Evolutionary conservation across 2,797 vertebrate species (phyloP).

Genomic region (Anabacerthia variegaticeps): DNA sequence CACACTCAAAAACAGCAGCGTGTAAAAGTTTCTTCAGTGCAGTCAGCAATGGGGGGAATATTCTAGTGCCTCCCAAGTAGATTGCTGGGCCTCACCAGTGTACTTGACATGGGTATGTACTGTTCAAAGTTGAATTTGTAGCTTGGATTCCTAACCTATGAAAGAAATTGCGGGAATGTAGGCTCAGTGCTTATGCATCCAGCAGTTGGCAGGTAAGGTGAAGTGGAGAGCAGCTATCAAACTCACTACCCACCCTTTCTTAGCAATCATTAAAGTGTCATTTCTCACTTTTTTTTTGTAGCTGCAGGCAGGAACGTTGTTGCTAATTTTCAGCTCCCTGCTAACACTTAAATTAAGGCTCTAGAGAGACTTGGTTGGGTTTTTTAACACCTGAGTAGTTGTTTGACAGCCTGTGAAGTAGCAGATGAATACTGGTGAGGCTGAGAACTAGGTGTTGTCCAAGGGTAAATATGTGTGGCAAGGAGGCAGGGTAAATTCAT

Average conservation of each 20-base stretch:
- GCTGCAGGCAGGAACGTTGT: conserved; percentile 39
- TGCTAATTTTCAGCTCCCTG: conserved; percentile 69
- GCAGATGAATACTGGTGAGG: conserved; percentile 47
- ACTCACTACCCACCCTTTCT: conserved; percentile 15
- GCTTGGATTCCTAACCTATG: not conserved
- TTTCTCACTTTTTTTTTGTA: conserved; percentile 35
- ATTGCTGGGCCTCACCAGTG: not conserved
- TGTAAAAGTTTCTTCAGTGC: not conserved
- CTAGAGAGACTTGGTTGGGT: conserved; percentile 27
- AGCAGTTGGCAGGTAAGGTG: not conserved
- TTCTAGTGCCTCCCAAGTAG: not conserved
- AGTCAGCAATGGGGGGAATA: not conserved
- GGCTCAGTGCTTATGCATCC: not conserved
- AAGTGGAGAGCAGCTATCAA: conserved; percentile 29
- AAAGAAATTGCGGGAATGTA: not conserved
- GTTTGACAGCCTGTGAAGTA: conserved; percentile 61
- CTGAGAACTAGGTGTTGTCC: conserved; percentile 60
- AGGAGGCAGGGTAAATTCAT: conserved; percentile 31
- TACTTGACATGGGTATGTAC: not conserved
- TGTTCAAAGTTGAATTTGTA: not conserved
- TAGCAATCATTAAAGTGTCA: conserved; percentile 58
- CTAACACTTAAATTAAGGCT: conserved; percentile 64
- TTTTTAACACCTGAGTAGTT: conserved; percentile 58
- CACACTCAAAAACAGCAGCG: fast-evolving
- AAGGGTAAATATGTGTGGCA: conserved; percentile 56